These are phyloP conservation scores for Cynocephalus volans DNA, from an alignment of 2,113 vertebrate genomes.

Conservation along the genomic window DNA sequence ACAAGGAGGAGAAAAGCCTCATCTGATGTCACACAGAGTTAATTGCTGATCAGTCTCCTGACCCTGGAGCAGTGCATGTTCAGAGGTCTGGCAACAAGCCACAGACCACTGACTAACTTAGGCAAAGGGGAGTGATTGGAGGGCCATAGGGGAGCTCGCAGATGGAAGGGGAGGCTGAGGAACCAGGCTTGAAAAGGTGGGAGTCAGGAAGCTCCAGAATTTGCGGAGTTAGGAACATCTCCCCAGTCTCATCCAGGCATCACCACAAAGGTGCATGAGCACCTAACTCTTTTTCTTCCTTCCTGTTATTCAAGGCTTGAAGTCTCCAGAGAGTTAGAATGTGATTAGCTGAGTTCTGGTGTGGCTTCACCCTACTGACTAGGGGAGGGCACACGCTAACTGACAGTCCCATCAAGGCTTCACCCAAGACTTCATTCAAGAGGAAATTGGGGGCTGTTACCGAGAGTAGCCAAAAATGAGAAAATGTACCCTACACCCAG, in stretches of 20 bases:
- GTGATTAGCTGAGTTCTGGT: neutral
- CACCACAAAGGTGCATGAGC: neutral
- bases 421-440: neutral
- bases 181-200: neutral
- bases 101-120: neutral
- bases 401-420: neutral
- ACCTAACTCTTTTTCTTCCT: neutral
- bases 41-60: neutral
- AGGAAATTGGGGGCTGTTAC: neutral
- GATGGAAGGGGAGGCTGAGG: neutral
- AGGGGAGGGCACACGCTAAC: neutral
- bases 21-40: neutral
- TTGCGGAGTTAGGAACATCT: neutral
- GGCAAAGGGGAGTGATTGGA: neutral
- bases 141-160: accelerated
- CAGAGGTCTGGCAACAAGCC: neutral
- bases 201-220: neutral
- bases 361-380: neutral
- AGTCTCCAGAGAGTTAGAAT: neutral
- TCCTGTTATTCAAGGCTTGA: neutral
- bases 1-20: neutral
- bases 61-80: neutral
- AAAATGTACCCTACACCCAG: neutral
- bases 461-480: neutral
- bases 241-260: neutral